Evolutionary conservation across 2,888 invertebrate genomes (phyloP).

Genomic region (Cryptocheilus praepositus): DNA sequence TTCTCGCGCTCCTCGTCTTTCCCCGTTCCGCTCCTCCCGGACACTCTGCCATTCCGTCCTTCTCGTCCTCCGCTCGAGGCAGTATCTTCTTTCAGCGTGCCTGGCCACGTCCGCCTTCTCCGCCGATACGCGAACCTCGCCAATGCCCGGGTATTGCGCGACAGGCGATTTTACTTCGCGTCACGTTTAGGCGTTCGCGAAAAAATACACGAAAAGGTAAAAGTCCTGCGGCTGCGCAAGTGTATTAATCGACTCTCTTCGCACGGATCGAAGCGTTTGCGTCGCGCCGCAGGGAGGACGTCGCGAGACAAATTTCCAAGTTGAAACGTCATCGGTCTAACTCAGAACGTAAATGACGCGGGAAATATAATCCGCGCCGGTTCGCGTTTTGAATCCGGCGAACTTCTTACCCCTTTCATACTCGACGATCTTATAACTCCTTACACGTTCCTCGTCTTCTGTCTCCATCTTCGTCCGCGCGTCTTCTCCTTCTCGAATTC

Average conservation of each 20-base stretch:
- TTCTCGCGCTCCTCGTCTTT: slow-evolving; percentile 25
- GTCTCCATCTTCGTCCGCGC: slow-evolving; percentile 22
- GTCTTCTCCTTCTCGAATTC: slow-evolving; percentile 6
- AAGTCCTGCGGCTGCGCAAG: too few relatives aligned
- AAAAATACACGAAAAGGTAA: too few relatives aligned
- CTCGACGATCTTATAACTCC: slow-evolving; percentile 54
- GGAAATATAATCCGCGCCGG: slow-evolving; percentile 64
- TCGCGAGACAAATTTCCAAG: slow-evolving; percentile 23
- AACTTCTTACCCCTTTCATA: slow-evolving; percentile 51
- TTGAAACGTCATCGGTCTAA: slow-evolving; percentile 52
- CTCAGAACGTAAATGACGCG: slow-evolving; percentile 63
- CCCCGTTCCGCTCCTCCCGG: slow-evolving; percentile 1
- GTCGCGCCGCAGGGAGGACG: neutral
- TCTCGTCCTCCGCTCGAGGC: neutral
- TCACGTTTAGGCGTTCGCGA: too few relatives aligned
- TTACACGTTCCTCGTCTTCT: slow-evolving; percentile 43
- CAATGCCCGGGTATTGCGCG: too few relatives aligned
- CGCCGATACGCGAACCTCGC: neutral
- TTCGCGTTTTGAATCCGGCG: slow-evolving; percentile 40
- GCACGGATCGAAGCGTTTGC: neutral
- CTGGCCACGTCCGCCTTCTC: neutral
- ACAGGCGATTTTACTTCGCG: too few relatives aligned
- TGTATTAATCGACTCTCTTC: too few relatives aligned
- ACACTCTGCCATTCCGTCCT: neutral
- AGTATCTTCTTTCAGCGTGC: too few relatives aligned